Evolutionary conservation across 1,140 invertebrate genomes (phyloP), one percentile per base, ranked within the genome.

Genomic region (Euborellia annulipes): DNA sequence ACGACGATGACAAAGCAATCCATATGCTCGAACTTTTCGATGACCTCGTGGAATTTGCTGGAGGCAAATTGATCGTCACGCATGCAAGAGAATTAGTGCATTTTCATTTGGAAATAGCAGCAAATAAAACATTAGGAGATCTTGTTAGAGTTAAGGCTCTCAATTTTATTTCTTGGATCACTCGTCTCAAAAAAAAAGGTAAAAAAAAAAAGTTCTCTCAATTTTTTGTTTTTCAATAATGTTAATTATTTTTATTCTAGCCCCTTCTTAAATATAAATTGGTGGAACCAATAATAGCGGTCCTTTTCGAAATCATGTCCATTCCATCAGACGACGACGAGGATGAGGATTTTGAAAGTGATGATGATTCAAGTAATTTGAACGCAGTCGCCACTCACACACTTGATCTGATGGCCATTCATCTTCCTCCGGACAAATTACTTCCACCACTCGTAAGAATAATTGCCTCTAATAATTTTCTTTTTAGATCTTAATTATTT

Each of bases 361-460:
- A 79, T 50, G 66, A 71, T 16, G 70, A 73, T 41, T 64, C 72
- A 47, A 70, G 69, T 48, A 74, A 67, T 22, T 72, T 78, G 2
- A 65, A 73, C 16, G 73, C 76, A 3, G 70, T 73, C 52, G 81
- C 80, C 3, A 72, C 76, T 1, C 79, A 84, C 65, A 78, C 81
- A 8, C 62, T 88, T 19, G 82, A 87, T 62, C 59, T 73, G n/a
- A 66, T 87, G 53, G 82, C 83, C 7, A 60, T 85, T 1, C 70
- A 85, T 62, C 64, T 87, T 21, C 78, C 83, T 4, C 78, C 85
- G 6, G 80, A 85, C 36, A 84, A 82, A 56, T 60, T 87, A 9
- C 69, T 88, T 45, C 74, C 77, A 9, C 72, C 74, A 51, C 58
- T 87, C 58, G 71, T 84, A 64, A 64, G 32, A 3, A 17, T 19